Conservation (phyloP, 2,797 vertebrate genomes). For the Fundulus diaphanus region DNA sequence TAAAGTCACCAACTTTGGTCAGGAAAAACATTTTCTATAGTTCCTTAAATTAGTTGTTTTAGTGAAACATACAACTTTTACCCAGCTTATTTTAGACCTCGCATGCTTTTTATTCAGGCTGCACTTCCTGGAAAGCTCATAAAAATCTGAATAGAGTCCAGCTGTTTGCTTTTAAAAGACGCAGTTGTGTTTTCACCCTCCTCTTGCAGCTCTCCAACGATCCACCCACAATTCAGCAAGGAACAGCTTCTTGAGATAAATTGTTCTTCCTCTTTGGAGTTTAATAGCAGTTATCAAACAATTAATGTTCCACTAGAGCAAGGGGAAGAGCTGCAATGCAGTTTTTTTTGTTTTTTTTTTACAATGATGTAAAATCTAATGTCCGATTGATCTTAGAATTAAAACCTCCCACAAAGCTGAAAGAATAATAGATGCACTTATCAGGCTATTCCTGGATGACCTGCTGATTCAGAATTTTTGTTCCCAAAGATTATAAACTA, state of each 20-base stretch:
- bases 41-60: neutral
- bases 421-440: neutral
- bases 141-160: slow-evolving; percentile 6
- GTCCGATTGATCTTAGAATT: neutral
- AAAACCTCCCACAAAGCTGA: neutral
- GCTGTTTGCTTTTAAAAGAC: slow-evolving; percentile 3
- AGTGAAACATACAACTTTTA: neutral
- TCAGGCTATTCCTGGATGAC: neutral
- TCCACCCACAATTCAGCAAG: neutral
- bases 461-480: neutral
- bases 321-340: neutral
- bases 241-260: neutral
- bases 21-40: neutral
- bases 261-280: neutral
- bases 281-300: too few species aligned
- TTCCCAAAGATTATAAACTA: neutral
- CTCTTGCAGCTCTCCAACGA: neutral
- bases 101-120: neutral
- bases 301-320: neutral
- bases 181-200: neutral
- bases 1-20: neutral
- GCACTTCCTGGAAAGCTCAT: neutral
- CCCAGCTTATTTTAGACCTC: neutral
- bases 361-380: neutral
- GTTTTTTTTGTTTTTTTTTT: neutral